These are phyloP conservation scores for Falco punctatus DNA, from an alignment of 2,113 vertebrate genomes.

Conservation along the genomic window DNA sequence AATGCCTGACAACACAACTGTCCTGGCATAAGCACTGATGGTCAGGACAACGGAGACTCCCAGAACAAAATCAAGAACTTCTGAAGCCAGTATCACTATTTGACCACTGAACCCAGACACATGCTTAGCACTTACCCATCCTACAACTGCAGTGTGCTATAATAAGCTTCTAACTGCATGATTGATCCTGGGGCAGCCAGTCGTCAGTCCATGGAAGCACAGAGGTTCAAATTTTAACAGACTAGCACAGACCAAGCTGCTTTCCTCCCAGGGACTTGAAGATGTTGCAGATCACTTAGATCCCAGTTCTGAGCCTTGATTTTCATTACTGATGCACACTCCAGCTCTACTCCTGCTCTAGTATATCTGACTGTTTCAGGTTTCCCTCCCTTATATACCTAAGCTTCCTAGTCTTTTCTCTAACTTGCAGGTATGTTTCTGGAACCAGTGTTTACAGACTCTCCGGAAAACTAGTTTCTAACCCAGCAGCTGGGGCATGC, in stretches of 20 bases:
- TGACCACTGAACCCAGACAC: not conserved
- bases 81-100: not conserved
- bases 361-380: not conserved
- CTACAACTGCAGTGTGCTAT: not conserved
- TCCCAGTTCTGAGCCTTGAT: not conserved
- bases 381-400: not conserved
- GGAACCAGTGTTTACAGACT: not conserved
- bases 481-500: not conserved
- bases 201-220: not conserved
- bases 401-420: not conserved
- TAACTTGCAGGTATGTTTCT: not conserved
- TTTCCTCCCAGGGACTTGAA: not conserved
- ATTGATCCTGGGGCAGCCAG: not conserved
- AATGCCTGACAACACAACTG: not conserved
- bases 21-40: not conserved
- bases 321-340: not conserved
- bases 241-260: not conserved
- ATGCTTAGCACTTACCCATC: not conserved
- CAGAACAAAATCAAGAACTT: not conserved
- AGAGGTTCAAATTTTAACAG: not conserved
- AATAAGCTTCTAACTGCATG: not conserved
- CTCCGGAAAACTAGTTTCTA: not conserved
- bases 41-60: not conserved
- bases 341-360: not conserved
- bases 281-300: rapidly evolving